Evolutionary conservation across 1,140 invertebrate genomes (phyloP).

Genomic region (Charaxes varanes): DNA sequence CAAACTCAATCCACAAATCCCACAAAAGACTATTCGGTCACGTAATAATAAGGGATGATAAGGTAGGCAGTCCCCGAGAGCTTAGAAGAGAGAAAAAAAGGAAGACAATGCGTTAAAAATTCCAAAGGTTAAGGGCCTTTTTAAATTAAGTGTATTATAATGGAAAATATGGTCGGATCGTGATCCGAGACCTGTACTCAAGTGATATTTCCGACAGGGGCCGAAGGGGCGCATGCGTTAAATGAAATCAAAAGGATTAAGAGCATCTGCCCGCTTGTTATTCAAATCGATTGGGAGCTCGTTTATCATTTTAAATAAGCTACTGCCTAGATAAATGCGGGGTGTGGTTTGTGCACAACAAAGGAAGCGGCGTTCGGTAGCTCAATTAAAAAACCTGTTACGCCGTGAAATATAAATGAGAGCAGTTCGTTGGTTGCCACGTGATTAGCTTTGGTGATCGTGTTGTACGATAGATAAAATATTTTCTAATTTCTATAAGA

Average conservation of each 20-base stretch:
- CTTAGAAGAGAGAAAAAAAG: conserved; percentile 26
- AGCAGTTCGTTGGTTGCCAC: conserved; percentile 20
- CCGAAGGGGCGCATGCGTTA: conserved; percentile 68
- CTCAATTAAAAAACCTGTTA: conserved; percentile 62
- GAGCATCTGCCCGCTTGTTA: conserved; percentile 73
- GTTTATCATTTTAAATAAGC: conserved; percentile 73
- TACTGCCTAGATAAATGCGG: conserved; percentile 67
- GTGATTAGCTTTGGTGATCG: conserved; percentile 20
- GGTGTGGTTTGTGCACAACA: conserved; percentile 65
- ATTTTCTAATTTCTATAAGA: too few relatives aligned
- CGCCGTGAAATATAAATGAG: conserved; percentile 46
- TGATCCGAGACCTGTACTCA: conserved; percentile 51
- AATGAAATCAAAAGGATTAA: conserved; percentile 74
- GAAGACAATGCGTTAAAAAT: conserved; percentile 28
- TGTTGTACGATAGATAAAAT: too few relatives aligned
- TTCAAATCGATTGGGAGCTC: conserved; percentile 71
- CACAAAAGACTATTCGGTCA: conserved; percentile 33
- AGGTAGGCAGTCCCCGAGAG: conserved; percentile 21
- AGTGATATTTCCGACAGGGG: conserved; percentile 72
- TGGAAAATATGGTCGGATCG: conserved; percentile 47
- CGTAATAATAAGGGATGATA: conserved; percentile 42
- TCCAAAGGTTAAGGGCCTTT: conserved; percentile 30
- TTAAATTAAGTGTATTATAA: conserved; percentile 52
- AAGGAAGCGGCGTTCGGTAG: conserved; percentile 55
- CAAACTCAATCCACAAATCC: conserved; percentile 38